Evolutionary conservation across 1,140 invertebrate genomes (phyloP).

Genomic region (Goniozus legneri): DNA sequence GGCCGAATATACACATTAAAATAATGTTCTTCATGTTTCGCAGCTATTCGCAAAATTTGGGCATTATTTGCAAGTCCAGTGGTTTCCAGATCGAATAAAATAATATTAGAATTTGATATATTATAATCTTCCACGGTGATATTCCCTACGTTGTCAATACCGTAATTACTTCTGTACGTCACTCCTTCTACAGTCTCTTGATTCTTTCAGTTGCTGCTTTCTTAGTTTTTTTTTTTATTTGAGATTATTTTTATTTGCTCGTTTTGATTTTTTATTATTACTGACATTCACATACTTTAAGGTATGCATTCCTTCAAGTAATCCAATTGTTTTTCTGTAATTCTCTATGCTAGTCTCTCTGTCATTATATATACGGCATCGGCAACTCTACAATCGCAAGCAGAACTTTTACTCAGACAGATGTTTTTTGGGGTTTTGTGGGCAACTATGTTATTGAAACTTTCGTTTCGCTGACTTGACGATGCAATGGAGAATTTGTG

Average conservation of each 20-base stretch:
- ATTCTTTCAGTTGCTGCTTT: conserved; percentile 4
- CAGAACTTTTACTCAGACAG: conserved; percentile 21
- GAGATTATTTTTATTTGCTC: not conserved
- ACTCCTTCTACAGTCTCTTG: conserved; percentile 6
- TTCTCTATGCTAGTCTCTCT: conserved; percentile 10
- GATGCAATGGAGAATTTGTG: conserved; percentile 22
- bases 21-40: no score
- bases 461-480: conserved; percentile 29
- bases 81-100: no score
- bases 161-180: not conserved
- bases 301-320: not conserved
- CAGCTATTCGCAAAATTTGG: no score
- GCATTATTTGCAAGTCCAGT: no score
- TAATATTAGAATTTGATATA: no score
- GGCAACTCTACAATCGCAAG: conserved; percentile 19
- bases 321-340: not conserved
- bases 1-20: no score
- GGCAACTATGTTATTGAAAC: conserved; percentile 22
- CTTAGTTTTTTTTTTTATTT: conserved; percentile 6
- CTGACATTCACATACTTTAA: not conserved
- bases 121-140: no score
- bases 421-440: conserved; percentile 24
- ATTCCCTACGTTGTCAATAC: no score
- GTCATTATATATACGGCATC: conserved; percentile 20
- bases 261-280: not conserved